Conservation (phyloP, 2,888 invertebrate genomes). For the Orthosia gracilis region DNA sequence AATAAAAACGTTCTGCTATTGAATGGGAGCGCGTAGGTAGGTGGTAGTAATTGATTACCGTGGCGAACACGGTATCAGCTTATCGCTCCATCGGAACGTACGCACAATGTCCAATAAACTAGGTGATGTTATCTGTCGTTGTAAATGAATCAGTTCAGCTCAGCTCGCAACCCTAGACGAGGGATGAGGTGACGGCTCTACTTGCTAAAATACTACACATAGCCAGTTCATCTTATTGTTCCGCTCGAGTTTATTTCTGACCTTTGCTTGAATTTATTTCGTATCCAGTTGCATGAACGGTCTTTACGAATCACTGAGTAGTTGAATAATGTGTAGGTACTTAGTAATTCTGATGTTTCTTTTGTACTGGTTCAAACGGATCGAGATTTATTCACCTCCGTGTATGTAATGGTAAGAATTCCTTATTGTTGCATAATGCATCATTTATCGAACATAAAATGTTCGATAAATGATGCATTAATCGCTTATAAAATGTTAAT, state of each 20-base stretch:
- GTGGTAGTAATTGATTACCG: constrained; percentile 86
- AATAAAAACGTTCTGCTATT: constrained; percentile 84
- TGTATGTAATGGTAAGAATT: constrained; percentile 23
- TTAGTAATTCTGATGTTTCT: constrained; percentile 38
- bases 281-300: constrained; percentile 57
- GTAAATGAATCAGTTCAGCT: constrained; percentile 87
- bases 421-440: constrained; percentile 24
- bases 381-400: constrained; percentile 29
- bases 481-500: constrained; percentile 39
- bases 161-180: constrained; percentile 68
- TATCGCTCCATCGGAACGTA: constrained; percentile 84
- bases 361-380: constrained; percentile 29
- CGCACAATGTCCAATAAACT: constrained; percentile 90
- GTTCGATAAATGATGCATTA: no score
- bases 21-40: constrained; percentile 77
- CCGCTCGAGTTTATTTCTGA: constrained; percentile 40
- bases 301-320: constrained; percentile 58
- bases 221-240: constrained; percentile 54
- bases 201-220: constrained; percentile 37
- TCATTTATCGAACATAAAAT: constrained; percentile 6
- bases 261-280: constrained; percentile 56
- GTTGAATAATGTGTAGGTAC: constrained; percentile 44
- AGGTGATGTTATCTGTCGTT: constrained; percentile 86
- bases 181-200: constrained; percentile 55
- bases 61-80: constrained; percentile 82